phyloP scores from a whole-genome alignment of 2,797 vertebrate species.

The Pogonophryne albipinna region DNA sequence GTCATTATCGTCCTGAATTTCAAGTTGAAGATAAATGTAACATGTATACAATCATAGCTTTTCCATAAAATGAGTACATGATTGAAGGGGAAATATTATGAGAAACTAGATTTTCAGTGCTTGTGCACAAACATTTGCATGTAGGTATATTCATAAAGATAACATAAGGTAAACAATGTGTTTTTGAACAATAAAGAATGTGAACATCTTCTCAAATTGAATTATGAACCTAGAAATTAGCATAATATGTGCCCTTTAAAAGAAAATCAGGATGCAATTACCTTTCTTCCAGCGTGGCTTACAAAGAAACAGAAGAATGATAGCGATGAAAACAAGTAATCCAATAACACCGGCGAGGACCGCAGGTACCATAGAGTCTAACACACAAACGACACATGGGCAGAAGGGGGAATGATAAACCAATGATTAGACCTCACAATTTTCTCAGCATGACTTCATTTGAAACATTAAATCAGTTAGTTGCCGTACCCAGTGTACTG shows the following conservation, averaged over 20 bases:
- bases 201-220: too few relatives aligned
- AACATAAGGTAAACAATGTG: too few relatives aligned
- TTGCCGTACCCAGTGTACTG: conserved; percentile 36
- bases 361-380: conserved; percentile 43
- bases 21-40: conserved; percentile 2
- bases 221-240: too few relatives aligned
- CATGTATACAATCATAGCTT: conserved; percentile 6
- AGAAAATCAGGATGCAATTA: conserved; percentile 36
- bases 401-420: conserved; percentile 18
- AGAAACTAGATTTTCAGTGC: too few relatives aligned
- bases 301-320: conserved; percentile 31
- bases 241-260: background rate
- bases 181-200: too few relatives aligned
- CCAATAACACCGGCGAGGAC: conserved; percentile 4
- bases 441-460: conserved; percentile 14
- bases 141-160: too few relatives aligned
- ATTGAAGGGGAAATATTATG: background rate
- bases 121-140: too few relatives aligned
- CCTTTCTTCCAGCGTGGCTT: conserved; percentile 53
- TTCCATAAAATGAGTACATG: conserved; percentile 9
- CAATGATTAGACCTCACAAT: background rate
- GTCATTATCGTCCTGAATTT: conserved; percentile 14
- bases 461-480: conserved; percentile 7
- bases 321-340: conserved; percentile 13
- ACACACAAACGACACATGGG: conserved; percentile 31